Evolutionary conservation across 2,888 invertebrate species (phyloP), one percentile per base, ranked within the genome.

Genomic region (Dicycla oo): DNA sequence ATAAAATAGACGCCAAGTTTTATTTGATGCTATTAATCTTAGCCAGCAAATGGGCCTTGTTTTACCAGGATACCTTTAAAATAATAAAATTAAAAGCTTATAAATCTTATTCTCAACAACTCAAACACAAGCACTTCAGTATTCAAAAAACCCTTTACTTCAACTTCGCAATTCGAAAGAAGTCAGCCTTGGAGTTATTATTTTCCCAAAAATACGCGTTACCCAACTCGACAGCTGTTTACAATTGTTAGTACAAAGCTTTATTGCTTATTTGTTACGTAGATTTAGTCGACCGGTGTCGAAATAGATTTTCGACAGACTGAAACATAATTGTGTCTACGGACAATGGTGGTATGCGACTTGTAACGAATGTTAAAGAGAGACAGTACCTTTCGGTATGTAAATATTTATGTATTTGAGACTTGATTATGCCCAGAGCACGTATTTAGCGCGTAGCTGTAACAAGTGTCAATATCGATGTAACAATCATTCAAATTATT

Each of bases 271-370:
- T 75, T 72, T 57, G 78, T 78, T 75, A 80, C 75, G 80, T 75
- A 56, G 61, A 73, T 73, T 47, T 51, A 65, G 73, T 62, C 65
- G 62, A 54, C 47, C 64, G 23, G 74, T 84, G 75, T 71, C 74
- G 84, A 82, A 84, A 85, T 65, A 68, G 38, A 73, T 84, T 86
- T 80, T 84, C 84, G 75, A 82, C 82, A 80, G 80, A 70, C 71
- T 67, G 38, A 65, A 75, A 64, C 62, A 80, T 80, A 83, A 84
- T 81, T 23, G 70, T 64, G 68, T 71, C 64, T 72, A 61, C 57
- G 47, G 67, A 82, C 83, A 82, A 80, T 70, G 18, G 74, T 66
- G 40, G 78, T 61, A 40, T 54, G 58, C 47, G 34, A 63, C 81
- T 64, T 76, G 72, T 63, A 62, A 40, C 67, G 80, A 85, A 85